phyloP scores from a whole-genome alignment of 1,140 invertebrate genomes.

The Dreissena rostriformis region DNA sequence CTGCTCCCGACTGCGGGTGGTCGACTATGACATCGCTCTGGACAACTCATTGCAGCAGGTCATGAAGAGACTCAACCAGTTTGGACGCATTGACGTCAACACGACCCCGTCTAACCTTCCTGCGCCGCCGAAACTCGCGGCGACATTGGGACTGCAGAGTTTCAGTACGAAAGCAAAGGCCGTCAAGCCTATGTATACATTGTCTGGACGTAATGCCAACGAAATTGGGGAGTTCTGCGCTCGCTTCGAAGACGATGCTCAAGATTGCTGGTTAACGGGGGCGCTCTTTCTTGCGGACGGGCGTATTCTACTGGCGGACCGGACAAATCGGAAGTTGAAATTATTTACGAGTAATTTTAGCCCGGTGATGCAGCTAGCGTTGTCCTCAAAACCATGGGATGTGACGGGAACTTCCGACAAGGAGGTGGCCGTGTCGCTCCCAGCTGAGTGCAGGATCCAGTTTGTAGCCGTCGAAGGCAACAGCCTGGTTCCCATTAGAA shows the following conservation, averaged over 20 bases:
- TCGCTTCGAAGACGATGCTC: conserved; percentile 34
- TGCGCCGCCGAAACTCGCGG: conserved; percentile 38
- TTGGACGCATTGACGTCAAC: conserved; percentile 49
- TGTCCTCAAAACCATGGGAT: conserved; percentile 56
- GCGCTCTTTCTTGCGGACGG: conserved; percentile 47
- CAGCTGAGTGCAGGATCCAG: conserved; percentile 48
- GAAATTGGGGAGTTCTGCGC: conserved; percentile 52
- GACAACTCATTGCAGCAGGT: conserved; percentile 50
- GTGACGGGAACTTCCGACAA: conserved; percentile 26
- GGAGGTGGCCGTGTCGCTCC: conserved; percentile 46
- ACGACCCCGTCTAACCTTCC: conserved; percentile 20
- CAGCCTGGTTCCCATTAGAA: neutral
- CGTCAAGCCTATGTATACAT: conserved; percentile 38
- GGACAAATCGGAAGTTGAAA: conserved; percentile 51
- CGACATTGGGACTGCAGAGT: conserved; percentile 21
- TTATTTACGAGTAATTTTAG: conserved; percentile 40
- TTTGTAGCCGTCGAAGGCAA: conserved; percentile 16
- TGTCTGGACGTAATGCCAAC: conserved; percentile 10
- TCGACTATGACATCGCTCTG: conserved; percentile 47
- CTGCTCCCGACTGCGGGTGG: conserved; percentile 32
- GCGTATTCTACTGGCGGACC: conserved; percentile 43
- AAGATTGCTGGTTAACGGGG: conserved; percentile 55
- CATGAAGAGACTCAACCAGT: conserved; percentile 39
- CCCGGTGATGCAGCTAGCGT: conserved; percentile 16
- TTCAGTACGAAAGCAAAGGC: conserved; percentile 43